Evolutionary conservation across 2,797 vertebrate genomes (phyloP), one percentile per base, ranked within the genome.

Genomic region (Eutrigla gurnardus): DNA sequence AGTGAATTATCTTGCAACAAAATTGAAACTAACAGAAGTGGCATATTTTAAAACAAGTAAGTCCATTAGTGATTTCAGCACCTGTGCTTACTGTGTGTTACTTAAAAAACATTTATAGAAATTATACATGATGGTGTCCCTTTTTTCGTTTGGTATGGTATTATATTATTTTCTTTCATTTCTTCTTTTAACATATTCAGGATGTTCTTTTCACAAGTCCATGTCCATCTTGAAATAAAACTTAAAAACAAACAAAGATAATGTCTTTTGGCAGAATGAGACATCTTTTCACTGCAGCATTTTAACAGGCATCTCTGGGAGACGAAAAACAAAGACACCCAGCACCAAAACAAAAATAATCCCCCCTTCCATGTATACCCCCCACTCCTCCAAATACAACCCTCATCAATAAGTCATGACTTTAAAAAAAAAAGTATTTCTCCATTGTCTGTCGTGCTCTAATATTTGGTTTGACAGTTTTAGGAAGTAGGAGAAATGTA

Each of bases 281-380:
- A 63, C 45, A 17, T 46, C 3, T 54, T 40, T 39, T 8, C 2
- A 2, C n/a, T 12, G 73, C n/a, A 46, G 10, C 32, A 7, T 65
- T 59, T 14, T 8, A 64, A 3, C 25, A 8, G 9, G 35, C 25
- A 6, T 49, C 55, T 60, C 18, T 25, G 11, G 4, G 45, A 59
- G 57, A 39, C 17, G 42, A 7, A 77, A 72, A 86, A 89, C 82
- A 82, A 87, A 89, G 83, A 81, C 47, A 4, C 7, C 18, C 35
- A n/a, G 62, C 73, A 67, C 36, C 75, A 75, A 63, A 86, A 18
- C 69, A 87, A 84, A 77, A 82, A 68, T 64, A 78, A 75, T 39
- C 54, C 68, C 63, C 65, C 39, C 40, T 43, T 11, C 52, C 43
- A 7, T n/a, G 47, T 42, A 6, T 33, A 14, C 17, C 12, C 58